Evolutionary conservation across 2,113 vertebrate genomes (phyloP), one percentile per base, ranked within the genome.

Genomic region (Actenoides hombroni): DNA sequence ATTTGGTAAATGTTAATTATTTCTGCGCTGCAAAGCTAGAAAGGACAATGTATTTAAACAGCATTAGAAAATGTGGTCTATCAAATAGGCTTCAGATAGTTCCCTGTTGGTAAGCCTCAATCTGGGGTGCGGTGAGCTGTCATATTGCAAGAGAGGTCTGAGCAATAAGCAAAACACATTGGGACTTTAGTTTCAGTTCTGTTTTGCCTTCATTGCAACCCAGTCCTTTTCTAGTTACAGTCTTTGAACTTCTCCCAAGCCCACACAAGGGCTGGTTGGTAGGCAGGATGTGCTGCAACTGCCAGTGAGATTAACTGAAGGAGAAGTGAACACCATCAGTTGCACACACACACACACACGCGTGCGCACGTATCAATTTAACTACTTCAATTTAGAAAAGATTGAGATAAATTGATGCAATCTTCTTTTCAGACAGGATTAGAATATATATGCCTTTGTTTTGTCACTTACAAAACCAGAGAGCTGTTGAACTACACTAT

Each of bases 131-230:
- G 0, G 60, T 48, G 85, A 88, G 84, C 53, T 0, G 1, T 28
- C 0, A 0, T 49, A 37, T 56, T 88, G 57, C 80, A 92, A 33
- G 68, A 63, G 33, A 91, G 35, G 77, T 83, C 80, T 94, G 46
- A 94, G 61, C 83, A 86, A 57, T 31, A 69, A 60, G 53, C 76
- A 96, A 88, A 96, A 76, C 44, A 80, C 56, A 8, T 6, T 28
- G 60, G 48, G 56, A 77, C 69, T 90, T 63, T 11, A 82, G 76
- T 96, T 95, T 94, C 92, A 92, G 35, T 96, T 97, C 95, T 96
- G 90, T 86, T 96, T 82, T 86, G 70, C 54, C 59, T 93, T 29
- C 13, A 59, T 95, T 85, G 85, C 80, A 81, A 56, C 76, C 53
- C 21, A n/a, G 56, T 75, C 73, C 49, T 78, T 86, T 86, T 90